These are phyloP conservation scores for Triplophysa rosa DNA, from an alignment of 2,113 vertebrate genomes.

Conservation along the genomic window DNA sequence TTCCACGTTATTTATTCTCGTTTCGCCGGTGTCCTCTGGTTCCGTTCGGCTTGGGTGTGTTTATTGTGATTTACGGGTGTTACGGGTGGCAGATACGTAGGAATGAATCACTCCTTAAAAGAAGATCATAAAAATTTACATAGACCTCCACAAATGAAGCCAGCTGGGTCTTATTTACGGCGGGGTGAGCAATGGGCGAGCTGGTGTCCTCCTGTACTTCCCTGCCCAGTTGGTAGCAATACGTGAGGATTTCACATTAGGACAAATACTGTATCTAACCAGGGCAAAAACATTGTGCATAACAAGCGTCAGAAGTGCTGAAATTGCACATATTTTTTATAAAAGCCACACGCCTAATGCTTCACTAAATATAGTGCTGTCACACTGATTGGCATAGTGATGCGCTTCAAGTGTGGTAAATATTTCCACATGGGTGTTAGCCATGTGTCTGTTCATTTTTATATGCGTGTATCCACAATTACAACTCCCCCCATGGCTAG, in stretches of 20 bases:
- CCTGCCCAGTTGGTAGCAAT: background rate
- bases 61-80: conserved; percentile 30
- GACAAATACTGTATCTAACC: background rate
- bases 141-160: conserved; percentile 13
- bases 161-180: conserved; percentile 36
- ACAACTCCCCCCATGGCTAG: conserved; percentile 22
- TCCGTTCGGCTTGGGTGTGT: conserved; percentile 7
- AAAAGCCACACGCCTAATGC: background rate
- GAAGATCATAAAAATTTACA: conserved; percentile 8
- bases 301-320: background rate
- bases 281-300: background rate
- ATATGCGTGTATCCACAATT: conserved; percentile 7
- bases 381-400: background rate
- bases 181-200: conserved; percentile 43
- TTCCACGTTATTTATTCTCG: conserved; percentile 14
- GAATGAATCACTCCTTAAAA: conserved; percentile 12
- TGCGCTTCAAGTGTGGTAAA: conserved; percentile 5
- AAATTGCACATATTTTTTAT: conserved; percentile 5
- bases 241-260: background rate
- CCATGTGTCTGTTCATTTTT: background rate
- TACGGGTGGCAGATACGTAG: conserved; percentile 13
- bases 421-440: conserved; percentile 2
- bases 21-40: background rate
- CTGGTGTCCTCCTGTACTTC: conserved; percentile 22
- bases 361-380: background rate